Percentiles rank a stretch among this genome's conserved stretches.
phyloP scores from a whole-genome alignment of 2,113 vertebrate species.

The Machaerirhynchus nigripectus region DNA sequence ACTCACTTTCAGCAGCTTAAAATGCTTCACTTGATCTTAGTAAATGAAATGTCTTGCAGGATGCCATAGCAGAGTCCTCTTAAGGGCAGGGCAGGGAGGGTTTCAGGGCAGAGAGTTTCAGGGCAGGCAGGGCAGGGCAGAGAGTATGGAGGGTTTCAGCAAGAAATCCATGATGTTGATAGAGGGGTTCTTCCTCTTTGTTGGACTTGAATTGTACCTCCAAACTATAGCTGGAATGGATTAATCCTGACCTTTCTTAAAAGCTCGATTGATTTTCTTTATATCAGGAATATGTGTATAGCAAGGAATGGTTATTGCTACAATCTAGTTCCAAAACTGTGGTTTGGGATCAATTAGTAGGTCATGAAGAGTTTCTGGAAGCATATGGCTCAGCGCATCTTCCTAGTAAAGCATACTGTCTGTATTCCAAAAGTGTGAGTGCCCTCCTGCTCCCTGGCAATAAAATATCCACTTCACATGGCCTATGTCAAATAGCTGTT shows the following conservation, averaged over 20 bases:
- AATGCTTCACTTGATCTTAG: neutral
- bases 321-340: neutral
- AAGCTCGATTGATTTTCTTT: constrained; percentile 53
- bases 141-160: neutral
- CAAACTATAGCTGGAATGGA: constrained; percentile 29
- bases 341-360: constrained; percentile 32
- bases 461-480: neutral
- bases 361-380: constrained; percentile 27
- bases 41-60: neutral
- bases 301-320: constrained; percentile 24
- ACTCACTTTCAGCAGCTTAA: neutral
- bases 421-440: neutral
- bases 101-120: no score
- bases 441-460: neutral
- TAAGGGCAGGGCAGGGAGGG: neutral
- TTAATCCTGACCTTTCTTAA: constrained; percentile 60
- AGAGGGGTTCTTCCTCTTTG: neutral
- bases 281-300: constrained; percentile 9
- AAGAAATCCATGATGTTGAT: neutral
- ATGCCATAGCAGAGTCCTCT: neutral
- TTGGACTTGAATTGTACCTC: constrained; percentile 1
- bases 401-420: neutral
- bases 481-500: neutral
- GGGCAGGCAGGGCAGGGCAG: neutral
- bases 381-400: neutral